Percentiles rank a stretch among this genome's conserved stretches.
phyloP scores from a whole-genome alignment of 2,888 invertebrate genomes.

The Stenoptilia bipunctidactyla region DNA sequence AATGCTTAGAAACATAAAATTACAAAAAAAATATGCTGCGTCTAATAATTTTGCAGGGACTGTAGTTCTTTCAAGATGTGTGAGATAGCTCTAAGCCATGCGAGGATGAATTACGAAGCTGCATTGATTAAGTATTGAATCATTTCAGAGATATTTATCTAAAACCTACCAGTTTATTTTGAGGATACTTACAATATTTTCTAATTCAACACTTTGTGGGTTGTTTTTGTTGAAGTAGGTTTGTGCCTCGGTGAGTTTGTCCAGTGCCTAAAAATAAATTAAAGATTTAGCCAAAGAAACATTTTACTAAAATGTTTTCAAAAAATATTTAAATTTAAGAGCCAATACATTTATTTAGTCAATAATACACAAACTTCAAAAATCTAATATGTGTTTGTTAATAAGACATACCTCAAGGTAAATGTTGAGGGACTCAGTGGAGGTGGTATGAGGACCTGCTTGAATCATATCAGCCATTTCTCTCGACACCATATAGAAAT shows the following conservation, averaged over 20 bases:
- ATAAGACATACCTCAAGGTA: slow-evolving; percentile 53
- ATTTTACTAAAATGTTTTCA: not conserved
- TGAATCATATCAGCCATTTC: slow-evolving; percentile 90
- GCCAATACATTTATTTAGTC: not conserved
- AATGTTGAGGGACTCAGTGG: slow-evolving; percentile 66
- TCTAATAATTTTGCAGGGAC: too few species aligned
- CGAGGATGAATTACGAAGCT: too few species aligned
- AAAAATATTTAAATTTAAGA: not conserved
- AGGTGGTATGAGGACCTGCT: slow-evolving; percentile 81
- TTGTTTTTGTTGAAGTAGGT: slow-evolving; percentile 94
- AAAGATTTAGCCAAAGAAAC: not conserved
- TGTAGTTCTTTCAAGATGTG: too few species aligned
- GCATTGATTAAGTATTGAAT: too few species aligned
- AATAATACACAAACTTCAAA: slow-evolving; percentile 40
- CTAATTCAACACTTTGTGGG: slow-evolving; percentile 92
- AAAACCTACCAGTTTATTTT: too few species aligned
- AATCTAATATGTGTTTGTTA: too few species aligned
- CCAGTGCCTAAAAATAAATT: slow-evolving; percentile 77
- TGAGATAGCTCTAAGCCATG: too few species aligned
- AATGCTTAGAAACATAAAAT: too few species aligned
- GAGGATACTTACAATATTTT: slow-evolving; percentile 90
- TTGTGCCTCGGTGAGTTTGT: slow-evolving; percentile 87
- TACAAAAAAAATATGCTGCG: too few species aligned
- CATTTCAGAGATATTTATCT: too few species aligned
- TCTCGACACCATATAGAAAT: slow-evolving; percentile 94